Evolutionary conservation across 23 tunicate genomes (phyloP).

Genomic region (Trididemnum miniatum): DNA sequence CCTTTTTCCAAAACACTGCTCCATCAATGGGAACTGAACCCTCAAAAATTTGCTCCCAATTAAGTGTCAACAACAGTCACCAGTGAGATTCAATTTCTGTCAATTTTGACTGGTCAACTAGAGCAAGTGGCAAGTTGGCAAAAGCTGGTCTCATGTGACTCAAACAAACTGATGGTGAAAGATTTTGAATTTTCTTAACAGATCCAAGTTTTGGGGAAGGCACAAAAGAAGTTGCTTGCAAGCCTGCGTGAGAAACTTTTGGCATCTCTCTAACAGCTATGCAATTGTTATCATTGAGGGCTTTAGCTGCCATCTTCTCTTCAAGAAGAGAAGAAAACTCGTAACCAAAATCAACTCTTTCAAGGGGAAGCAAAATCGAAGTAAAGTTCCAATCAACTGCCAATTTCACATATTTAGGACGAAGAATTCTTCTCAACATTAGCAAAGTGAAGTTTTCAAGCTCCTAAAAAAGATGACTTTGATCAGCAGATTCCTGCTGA

Average conservation of each 20-base stretch:
- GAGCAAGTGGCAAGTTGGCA: background rate
- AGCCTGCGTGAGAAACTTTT: background rate
- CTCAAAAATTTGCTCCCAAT: background rate
- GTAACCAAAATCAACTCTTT: background rate
- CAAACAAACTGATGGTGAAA: slow-evolving; percentile 2
- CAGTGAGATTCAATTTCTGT: background rate
- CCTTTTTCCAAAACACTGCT: background rate
- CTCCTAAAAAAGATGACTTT: background rate
- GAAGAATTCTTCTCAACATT: background rate
- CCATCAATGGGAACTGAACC: background rate
- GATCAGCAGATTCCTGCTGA: background rate
- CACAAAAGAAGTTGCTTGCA: background rate
- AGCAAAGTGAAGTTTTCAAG: background rate
- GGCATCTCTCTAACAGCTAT: background rate
- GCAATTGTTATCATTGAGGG: background rate
- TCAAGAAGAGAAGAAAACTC: background rate
- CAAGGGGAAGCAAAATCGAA: background rate
- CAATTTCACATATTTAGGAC: background rate
- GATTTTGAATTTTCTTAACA: background rate
- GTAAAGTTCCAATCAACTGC: background rate
- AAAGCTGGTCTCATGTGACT: background rate
- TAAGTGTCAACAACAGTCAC: background rate
- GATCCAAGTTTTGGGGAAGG: background rate
- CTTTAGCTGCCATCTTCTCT: background rate
- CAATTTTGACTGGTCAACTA: background rate